Evolutionary conservation across 2,113 vertebrate species (phyloP).

Genomic region (Junco hyemalis): DNA sequence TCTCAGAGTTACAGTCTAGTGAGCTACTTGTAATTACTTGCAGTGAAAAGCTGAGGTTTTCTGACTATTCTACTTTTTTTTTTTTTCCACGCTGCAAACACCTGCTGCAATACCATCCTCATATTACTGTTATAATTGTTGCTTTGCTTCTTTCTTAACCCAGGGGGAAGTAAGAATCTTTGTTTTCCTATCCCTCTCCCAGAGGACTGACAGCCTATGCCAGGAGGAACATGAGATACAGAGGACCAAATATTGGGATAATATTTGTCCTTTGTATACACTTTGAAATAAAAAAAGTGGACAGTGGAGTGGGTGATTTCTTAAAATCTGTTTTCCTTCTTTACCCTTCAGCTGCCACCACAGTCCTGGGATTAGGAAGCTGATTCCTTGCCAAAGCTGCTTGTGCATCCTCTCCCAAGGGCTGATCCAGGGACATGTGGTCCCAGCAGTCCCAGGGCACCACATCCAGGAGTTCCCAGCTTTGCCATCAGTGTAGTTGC

Average conservation of each 20-base stretch:
- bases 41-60: not conserved
- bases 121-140: not conserved
- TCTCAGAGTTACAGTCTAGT: not conserved
- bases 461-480: not conserved
- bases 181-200: not conserved
- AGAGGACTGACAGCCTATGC: not conserved
- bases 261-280: not conserved
- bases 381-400: not conserved
- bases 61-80: not conserved
- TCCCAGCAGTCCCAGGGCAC: not conserved
- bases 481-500: not conserved
- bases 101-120: not conserved
- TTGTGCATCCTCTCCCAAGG: not conserved
- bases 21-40: not conserved
- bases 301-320: not conserved
- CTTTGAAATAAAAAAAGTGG: not conserved
- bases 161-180: not conserved
- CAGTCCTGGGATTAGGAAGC: not conserved
- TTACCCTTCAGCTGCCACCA: not conserved
- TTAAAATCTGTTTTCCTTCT: not conserved
- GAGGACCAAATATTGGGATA: not conserved
- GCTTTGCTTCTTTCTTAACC: not conserved
- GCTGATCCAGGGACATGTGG: not conserved
- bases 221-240: not conserved
- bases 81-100: not conserved